phyloP scores from a whole-genome alignment of 64 coral and sea anemone species.

The Acropora yongei region DNA sequence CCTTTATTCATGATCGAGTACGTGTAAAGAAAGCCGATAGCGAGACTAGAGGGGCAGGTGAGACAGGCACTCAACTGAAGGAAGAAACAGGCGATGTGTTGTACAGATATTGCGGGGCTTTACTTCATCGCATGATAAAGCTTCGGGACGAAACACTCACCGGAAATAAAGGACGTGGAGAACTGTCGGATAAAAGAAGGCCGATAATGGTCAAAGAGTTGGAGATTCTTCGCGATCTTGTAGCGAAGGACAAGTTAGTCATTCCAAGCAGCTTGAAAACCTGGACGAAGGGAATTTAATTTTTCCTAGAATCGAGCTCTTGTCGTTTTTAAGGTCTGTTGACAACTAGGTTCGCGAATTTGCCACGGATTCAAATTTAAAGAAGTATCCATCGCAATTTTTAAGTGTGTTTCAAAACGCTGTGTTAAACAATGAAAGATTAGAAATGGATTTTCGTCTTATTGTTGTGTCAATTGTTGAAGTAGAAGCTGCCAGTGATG shows the following conservation, averaged over 20 bases:
- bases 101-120: background rate
- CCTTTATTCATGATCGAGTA: background rate
- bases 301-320: too few relatives aligned
- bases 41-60: background rate
- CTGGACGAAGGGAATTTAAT: too few relatives aligned
- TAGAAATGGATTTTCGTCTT: conserved; percentile 39
- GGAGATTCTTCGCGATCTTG: too few relatives aligned
- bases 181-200: background rate
- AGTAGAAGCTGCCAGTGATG: background rate
- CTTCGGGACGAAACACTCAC: background rate
- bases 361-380: conserved; percentile 15
- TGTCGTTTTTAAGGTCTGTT: conserved; percentile 41
- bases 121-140: background rate
- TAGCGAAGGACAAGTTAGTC: too few relatives aligned
- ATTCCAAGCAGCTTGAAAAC: too few relatives aligned
- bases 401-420: conserved; percentile 12
- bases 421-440: conserved; percentile 43
- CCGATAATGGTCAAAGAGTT: background rate
- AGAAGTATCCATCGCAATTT: conserved; percentile 44
- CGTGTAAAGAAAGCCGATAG: background rate
- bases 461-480: background rate
- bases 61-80: background rate
- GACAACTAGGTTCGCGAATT: conserved; percentile 43
- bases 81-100: background rate
- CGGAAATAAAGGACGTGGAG: background rate